Evolutionary conservation across 2,797 vertebrate genomes (phyloP), one percentile per base, ranked within the genome.

Genomic region (Chelon labrosus): DNA sequence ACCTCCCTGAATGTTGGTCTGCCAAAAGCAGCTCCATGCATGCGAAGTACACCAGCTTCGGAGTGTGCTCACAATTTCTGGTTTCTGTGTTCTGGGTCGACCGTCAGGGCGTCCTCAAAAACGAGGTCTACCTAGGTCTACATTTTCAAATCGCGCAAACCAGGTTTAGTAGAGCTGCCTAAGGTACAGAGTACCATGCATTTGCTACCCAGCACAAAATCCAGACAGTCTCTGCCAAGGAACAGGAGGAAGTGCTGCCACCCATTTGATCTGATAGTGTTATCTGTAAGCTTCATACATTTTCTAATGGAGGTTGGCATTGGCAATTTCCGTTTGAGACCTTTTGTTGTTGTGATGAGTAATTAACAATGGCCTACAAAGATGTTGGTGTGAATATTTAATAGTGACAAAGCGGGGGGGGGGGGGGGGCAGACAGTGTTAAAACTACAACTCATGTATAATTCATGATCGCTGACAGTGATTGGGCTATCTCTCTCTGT

Each of bases 301-400:
- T 82, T 70, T 84, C 84, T 93, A 92, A 94, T 93, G 80, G 86
- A 80, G 75, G 80, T 82, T 88, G 55, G 82, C 80, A 85, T 66
- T 44, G 81, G 85, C 91, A 84, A 90, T 91, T 92, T 93, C 90
- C 83, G 79, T 75, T 69, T 77, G 80, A 86, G 94, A 91, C 88
- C 88, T 92, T 91, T 94, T 90, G 91, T 92, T 92, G 92, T 90
- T 70, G 60, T 85, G 71, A 89, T 88, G 90, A 85, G 92, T 95
- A 94, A 96, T 95, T 94, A 93, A 92, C 93, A 89, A 82, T 91
- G 88, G 93, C 92, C 93, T 91, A 89, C 94, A 91, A 95, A 94
- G 93, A 92, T 85, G 92, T 93, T 90, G 86, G 81, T 91, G 92
- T 95, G 95, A 93, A 95, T 95, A 93, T 94, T 96, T 95, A 94